These are phyloP conservation scores for Seriola rivoliana DNA, from an alignment of 2,113 vertebrate genomes.

Conservation along the genomic window DNA sequence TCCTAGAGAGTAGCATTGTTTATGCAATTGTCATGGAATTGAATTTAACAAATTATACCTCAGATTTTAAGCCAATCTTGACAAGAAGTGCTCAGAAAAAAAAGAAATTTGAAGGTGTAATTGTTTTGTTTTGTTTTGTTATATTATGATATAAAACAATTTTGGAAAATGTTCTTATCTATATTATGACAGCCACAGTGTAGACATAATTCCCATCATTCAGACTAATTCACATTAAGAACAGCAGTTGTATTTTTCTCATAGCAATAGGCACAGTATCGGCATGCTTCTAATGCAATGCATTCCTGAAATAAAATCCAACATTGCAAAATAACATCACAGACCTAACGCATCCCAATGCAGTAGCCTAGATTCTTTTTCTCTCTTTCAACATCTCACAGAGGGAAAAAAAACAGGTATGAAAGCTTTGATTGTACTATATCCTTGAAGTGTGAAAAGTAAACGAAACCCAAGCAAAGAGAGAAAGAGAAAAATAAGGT, in stretches of 20 bases:
- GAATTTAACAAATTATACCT: background rate
- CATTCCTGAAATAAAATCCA: conserved; percentile 64
- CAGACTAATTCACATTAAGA: conserved; percentile 15
- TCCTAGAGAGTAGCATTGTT: too few species aligned
- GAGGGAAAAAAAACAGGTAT: conserved; percentile 37
- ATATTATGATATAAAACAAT: background rate
- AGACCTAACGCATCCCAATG: conserved; percentile 45
- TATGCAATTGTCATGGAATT: background rate
- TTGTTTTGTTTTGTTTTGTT: background rate
- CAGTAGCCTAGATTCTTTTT: conserved; percentile 53
- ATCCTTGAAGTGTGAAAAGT: conserved; percentile 74
- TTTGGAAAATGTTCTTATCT: background rate
- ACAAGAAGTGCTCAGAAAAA: background rate
- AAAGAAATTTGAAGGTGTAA: background rate
- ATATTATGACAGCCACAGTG: background rate
- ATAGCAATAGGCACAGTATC: background rate
- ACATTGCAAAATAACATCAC: conserved; percentile 43
- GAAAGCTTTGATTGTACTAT: conserved; percentile 73
- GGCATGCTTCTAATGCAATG: conserved; percentile 30
- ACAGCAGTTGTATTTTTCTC: conserved; percentile 12
- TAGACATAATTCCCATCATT: conserved; percentile 5
- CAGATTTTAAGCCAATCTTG: background rate
- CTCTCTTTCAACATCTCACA: conserved; percentile 61
- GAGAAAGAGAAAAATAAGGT: background rate
- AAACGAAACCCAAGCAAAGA: conserved; percentile 48